phyloP scores from a whole-genome alignment of 1,140 invertebrate species.

The Onthophagus taurus region DNA sequence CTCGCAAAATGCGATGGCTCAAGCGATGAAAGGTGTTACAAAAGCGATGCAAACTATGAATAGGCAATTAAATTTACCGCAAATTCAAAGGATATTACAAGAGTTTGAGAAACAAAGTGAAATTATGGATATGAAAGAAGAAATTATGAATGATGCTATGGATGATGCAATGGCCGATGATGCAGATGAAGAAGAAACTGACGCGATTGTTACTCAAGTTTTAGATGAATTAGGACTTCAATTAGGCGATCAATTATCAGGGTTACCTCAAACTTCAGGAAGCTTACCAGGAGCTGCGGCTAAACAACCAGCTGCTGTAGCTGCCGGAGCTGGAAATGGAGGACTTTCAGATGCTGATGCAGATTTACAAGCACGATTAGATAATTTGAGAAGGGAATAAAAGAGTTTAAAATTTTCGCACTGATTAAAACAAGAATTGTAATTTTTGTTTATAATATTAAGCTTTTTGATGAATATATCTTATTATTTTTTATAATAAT shows the following conservation, averaged over 20 bases:
- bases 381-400: slow-evolving; percentile 86
- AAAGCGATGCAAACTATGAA: slow-evolving; percentile 99
- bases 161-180: slow-evolving; percentile 99
- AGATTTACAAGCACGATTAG: slow-evolving; percentile 86
- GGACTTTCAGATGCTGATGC: slow-evolving; percentile 80
- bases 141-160: slow-evolving; percentile 99
- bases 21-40: slow-evolving; percentile 99
- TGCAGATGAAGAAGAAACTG: slow-evolving; percentile 96
- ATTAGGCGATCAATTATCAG: slow-evolving; percentile 79
- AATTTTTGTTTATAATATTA: too few relatives aligned
- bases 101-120: slow-evolving; percentile 99
- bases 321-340: slow-evolving; percentile 43
- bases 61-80: slow-evolving; percentile 92
- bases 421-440: too few relatives aligned
- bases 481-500: too few relatives aligned
- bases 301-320: slow-evolving; percentile 43
- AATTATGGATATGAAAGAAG: slow-evolving; percentile 99
- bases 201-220: slow-evolving; percentile 86
- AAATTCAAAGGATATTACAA: slow-evolving; percentile 98
- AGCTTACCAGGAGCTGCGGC: slow-evolving; percentile 46
- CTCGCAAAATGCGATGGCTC: slow-evolving; percentile 98
- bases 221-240: slow-evolving; percentile 95
- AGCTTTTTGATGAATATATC: too few relatives aligned
- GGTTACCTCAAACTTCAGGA: slow-evolving; percentile 66
- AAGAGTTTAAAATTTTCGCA: too few relatives aligned